These are phyloP conservation scores for Ganaspis sp. DNA, from an alignment of 1,140 invertebrate species.

Conservation along the genomic window DNA sequence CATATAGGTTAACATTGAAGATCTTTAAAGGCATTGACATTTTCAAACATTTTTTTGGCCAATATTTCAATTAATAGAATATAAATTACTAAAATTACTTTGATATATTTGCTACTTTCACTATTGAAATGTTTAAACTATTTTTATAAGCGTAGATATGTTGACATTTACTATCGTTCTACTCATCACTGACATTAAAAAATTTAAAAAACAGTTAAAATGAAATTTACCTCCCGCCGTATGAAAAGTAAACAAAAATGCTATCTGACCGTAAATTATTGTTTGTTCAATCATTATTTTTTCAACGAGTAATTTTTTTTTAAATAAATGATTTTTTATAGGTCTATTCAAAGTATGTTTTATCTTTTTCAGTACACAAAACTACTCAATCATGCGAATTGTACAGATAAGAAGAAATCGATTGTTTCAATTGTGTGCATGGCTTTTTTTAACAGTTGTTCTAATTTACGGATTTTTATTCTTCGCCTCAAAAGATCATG, in stretches of 20 bases:
- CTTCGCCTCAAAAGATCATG: conserved; percentile 57
- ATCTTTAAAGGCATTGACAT: background rate
- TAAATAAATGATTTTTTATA: no score
- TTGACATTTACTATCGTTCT: conserved; percentile 5
- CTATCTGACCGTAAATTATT: no score
- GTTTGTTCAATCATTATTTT: no score
- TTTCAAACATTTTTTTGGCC: conserved; percentile 1
- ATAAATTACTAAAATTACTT: background rate
- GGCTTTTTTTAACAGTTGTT: conserved; percentile 52
- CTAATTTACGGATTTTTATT: conserved; percentile 64
- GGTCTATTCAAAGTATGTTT: background rate
- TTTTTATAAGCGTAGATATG: background rate
- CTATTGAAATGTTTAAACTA: background rate
- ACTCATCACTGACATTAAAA: conserved; percentile 22
- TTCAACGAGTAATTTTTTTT: no score
- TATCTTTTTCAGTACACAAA: conserved; percentile 30
- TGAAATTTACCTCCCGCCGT: no score
- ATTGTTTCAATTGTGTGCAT: conserved; percentile 62
- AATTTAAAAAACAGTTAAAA: background rate
- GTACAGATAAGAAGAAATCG: conserved; percentile 69
- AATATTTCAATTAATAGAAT: background rate
- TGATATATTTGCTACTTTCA: background rate
- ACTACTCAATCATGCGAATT: conserved; percentile 69
- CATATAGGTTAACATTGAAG: background rate
- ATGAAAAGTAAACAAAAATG: no score